Evolutionary conservation across 2,888 invertebrate genomes (phyloP).

Genomic region (Bembecia ichneumoniformis): DNA sequence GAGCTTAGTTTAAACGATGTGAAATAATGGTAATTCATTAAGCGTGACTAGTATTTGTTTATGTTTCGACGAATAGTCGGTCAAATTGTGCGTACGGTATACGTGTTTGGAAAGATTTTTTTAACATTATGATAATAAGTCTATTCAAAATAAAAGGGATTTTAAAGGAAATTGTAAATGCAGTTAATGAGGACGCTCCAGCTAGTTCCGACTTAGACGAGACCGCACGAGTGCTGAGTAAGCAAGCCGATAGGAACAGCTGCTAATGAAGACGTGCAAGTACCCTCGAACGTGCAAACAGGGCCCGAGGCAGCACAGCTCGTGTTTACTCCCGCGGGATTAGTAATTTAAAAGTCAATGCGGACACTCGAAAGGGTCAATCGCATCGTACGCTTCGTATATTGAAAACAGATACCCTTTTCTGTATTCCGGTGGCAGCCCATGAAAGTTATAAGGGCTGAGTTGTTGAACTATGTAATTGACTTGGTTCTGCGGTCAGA

Average conservation of each 20-base stretch:
- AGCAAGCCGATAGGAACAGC: conserved; percentile 33
- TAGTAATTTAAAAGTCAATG: conserved; percentile 74
- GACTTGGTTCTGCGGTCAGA: conserved; percentile 69
- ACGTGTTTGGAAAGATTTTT: too few species aligned
- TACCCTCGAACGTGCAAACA: conserved; percentile 65
- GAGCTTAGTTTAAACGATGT: conserved; percentile 31
- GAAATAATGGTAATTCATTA: conserved; percentile 55
- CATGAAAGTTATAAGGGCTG: conserved; percentile 72
- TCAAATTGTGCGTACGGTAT: conserved; percentile 37
- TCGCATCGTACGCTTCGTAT: conserved; percentile 58
- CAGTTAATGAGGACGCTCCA: neutral
- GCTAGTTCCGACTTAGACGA: neutral
- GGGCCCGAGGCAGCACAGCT: conserved; percentile 48
- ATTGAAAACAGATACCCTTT: conserved; percentile 72
- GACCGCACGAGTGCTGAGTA: conserved; percentile 47
- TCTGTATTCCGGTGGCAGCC: conserved; percentile 68
- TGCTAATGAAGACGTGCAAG: conserved; percentile 68
- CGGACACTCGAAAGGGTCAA: conserved; percentile 71
- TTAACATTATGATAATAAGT: conserved; percentile 13
- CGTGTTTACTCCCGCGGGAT: conserved; percentile 67
- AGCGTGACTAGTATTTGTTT: conserved; percentile 21
- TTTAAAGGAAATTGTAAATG: conserved; percentile 5
- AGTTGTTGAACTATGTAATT: conserved; percentile 74
- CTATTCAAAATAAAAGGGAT: neutral
- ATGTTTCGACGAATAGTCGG: conserved; percentile 44